Evolutionary conservation across 2,888 invertebrate species (phyloP).

Genomic region (Aspidiotus rigidus): DNA sequence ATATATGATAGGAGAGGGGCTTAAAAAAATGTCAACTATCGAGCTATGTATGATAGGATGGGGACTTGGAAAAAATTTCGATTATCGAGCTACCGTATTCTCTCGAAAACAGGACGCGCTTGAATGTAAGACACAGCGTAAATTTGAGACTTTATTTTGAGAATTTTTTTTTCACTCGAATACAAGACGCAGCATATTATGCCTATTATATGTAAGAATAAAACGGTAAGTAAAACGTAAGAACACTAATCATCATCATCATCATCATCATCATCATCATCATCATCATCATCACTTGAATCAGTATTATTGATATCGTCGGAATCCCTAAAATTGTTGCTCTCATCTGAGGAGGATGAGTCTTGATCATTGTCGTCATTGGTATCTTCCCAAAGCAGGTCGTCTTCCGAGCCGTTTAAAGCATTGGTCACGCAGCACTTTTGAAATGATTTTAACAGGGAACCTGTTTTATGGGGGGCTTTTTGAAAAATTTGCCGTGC

Average conservation of each 20-base stretch:
- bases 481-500: no score
- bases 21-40: no score
- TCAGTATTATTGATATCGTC: no score
- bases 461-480: no score
- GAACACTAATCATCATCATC: background rate
- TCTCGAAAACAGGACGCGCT: background rate
- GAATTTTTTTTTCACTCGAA: background rate
- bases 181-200: constrained; percentile 2
- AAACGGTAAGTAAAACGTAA: background rate
- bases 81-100: background rate
- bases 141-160: background rate
- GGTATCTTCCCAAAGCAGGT: background rate
- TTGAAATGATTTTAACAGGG: background rate
- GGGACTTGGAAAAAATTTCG: background rate
- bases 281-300: background rate
- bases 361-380: background rate
- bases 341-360: no score
- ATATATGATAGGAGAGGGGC: no score
- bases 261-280: background rate
- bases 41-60: no score
- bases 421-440: constrained; percentile 1
- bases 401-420: background rate
- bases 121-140: background rate
- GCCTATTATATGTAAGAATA: background rate
- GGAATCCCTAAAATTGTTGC: no score